Evolutionary conservation across 2,888 invertebrate genomes (phyloP).

Genomic region (Corythucha ciliata): DNA sequence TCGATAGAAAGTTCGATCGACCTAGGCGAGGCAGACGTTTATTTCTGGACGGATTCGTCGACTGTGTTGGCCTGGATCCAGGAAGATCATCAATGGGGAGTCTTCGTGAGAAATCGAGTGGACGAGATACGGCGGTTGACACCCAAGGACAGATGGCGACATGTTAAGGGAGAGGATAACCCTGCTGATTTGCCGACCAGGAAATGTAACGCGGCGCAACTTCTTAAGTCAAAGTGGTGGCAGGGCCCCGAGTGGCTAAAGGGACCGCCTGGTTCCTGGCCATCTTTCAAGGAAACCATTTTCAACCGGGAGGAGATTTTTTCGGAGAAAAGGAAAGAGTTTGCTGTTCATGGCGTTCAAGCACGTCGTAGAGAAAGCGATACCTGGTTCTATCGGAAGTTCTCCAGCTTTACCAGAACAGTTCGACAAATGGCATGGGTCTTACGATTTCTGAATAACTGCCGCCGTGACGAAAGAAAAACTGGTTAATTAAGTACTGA

Average conservation of each 20-base stretch:
- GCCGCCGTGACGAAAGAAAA: too few relatives aligned
- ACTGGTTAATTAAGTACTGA: too few relatives aligned
- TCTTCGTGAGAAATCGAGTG: slow-evolving; percentile 26
- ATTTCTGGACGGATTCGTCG: slow-evolving; percentile 26
- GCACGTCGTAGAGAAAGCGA: too few relatives aligned
- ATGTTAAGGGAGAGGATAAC: slow-evolving; percentile 19
- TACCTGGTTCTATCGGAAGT: too few relatives aligned
- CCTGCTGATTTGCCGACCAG: slow-evolving; percentile 25
- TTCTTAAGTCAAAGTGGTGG: slow-evolving; percentile 18
- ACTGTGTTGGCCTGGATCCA: slow-evolving; percentile 24
- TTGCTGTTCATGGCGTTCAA: too few relatives aligned
- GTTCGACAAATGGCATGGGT: too few relatives aligned
- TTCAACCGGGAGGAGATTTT: too few relatives aligned
- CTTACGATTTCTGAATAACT: too few relatives aligned
- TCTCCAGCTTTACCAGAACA: too few relatives aligned
- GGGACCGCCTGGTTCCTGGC: not conserved
- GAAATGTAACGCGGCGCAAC: slow-evolving; percentile 16
- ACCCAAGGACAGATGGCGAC: slow-evolving; percentile 18
- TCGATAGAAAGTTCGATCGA: not conserved
- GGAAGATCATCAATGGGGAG: slow-evolving; percentile 14
- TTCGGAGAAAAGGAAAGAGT: too few relatives aligned
- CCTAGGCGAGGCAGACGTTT: not conserved
- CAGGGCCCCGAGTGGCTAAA: slow-evolving; percentile 12
- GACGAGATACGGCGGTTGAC: slow-evolving; percentile 12
- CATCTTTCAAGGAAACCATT: too few relatives aligned